Percentiles rank a stretch among this genome's conserved stretches.
Conservation (phyloP, 2,888 invertebrate genomes). For the Auanema sp. region DNA sequence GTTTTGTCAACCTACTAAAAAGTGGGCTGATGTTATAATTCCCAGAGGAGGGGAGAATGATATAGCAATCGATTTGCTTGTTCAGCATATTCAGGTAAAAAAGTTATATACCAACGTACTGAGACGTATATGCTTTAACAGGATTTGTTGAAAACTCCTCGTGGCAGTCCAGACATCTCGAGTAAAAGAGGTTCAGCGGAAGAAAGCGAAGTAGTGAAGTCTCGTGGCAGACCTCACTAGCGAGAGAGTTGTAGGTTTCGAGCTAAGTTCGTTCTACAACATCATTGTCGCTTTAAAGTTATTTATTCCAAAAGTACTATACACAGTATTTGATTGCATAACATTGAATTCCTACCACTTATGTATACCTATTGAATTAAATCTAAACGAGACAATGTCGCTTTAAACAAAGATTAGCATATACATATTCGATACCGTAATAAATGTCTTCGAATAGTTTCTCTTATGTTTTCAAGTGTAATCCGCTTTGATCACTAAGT, state of each 20-base stretch:
- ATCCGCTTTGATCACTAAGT: too few species aligned
- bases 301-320: too few species aligned
- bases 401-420: too few species aligned
- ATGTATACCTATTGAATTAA: too few species aligned
- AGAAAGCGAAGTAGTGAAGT: conserved; percentile 1
- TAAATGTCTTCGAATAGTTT: too few species aligned
- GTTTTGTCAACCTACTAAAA: conserved; percentile 82
- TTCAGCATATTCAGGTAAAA: conserved; percentile 84
- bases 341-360: too few species aligned
- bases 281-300: too few species aligned
- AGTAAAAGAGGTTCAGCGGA: too few species aligned
- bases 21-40: conserved; percentile 98
- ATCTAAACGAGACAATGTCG: too few species aligned
- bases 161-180: conserved; percentile 22
- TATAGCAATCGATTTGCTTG: conserved; percentile 94
- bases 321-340: too few species aligned
- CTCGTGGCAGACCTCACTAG: not conserved
- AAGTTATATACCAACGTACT: conserved; percentile 5
- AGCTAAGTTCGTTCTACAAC: not conserved
- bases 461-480: too few species aligned
- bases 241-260: conserved; percentile 1
- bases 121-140: conserved; percentile 4
- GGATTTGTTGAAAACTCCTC: conserved; percentile 29
- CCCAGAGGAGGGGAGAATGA: conserved; percentile 94
- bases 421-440: too few species aligned